phyloP scores from a whole-genome alignment of 2,888 invertebrate species.

The Bellardia pandia region DNA sequence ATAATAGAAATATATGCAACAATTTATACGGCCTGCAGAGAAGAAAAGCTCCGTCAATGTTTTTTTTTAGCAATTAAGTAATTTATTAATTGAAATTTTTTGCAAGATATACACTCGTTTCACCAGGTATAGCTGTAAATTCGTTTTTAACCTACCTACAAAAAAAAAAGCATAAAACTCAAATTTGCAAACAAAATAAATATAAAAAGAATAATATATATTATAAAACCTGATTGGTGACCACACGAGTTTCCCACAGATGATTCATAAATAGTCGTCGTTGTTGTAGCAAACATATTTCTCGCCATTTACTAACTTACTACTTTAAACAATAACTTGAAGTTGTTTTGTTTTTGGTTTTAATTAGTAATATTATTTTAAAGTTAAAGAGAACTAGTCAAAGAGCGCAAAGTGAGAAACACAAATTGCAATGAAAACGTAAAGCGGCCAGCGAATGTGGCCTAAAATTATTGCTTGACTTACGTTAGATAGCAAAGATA shows the following conservation, averaged over 20 bases:
- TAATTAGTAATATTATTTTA: background rate
- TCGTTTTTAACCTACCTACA: background rate
- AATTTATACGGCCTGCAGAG: too few relatives aligned
- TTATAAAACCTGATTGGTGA: constrained; percentile 55
- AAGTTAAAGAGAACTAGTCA: too few relatives aligned
- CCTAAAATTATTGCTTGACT: too few relatives aligned
- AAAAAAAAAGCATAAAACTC: background rate
- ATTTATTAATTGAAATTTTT: too few relatives aligned
- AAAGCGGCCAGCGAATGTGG: too few relatives aligned
- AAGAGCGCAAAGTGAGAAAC: too few relatives aligned
- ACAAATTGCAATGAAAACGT: too few relatives aligned
- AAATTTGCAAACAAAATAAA: too few relatives aligned
- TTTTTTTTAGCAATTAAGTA: too few relatives aligned
- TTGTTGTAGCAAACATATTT: background rate
- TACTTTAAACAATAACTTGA: background rate
- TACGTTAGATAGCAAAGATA: too few relatives aligned
- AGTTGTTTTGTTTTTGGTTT: constrained; percentile 9
- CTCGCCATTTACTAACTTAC: background rate
- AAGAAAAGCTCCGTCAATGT: too few relatives aligned
- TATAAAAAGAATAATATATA: background rate
- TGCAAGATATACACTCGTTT: background rate
- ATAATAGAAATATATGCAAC: too few relatives aligned
- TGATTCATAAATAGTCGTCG: constrained; percentile 35
- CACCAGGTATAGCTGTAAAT: background rate
- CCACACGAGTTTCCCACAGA: constrained; percentile 57